Evolutionary conservation across 2,113 vertebrate genomes (phyloP), one percentile per base, ranked within the genome.

Genomic region (Oplegnathus fasciatus): DNA sequence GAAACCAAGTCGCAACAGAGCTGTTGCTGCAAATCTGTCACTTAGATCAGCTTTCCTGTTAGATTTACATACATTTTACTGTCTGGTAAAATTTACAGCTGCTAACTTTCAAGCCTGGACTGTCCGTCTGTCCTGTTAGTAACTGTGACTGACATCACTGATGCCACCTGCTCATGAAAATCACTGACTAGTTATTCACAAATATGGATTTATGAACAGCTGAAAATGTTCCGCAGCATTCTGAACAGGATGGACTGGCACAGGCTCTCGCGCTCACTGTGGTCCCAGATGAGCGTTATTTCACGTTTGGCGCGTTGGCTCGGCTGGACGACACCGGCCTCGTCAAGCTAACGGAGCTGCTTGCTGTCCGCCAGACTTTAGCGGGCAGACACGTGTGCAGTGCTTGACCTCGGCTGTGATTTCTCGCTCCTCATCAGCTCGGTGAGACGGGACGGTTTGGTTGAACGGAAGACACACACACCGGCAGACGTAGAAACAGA

Each of bases 311-410:
- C 48, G 70, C 18, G 44, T 69, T 34, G 80, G 58, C 62, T 70
- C 72, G 55, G 30, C 73, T 32, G 50, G 26, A 71, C 17, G 46
- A 10, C 68, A 9, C 22, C 1, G 52, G 22, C 50, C 34, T 37
- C 8, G 52, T 82, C n/a, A 26, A 17, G 0, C 32, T 48, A 42
- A 64, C 84, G 42, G 32, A 46, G 78, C 77, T 28, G 4, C 11
- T 65, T 4, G 48, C 75, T 37, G 68, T 78, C 75, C 69, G 18
- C 24, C n/a, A n/a, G 22, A 13, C 58, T 30, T 26, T 1, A 71
- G 67, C 32, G 67, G 46, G 37, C 32, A 28, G 40, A 46, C 73
- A 71, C 82, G 66, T 48, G 18, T 67, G 69, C 44, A 75, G 55
- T n/a, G n/a, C 24, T 6, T 18, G 17, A 46, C 54, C 60, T 78